Evolutionary conservation across 2,888 invertebrate species (phyloP).

Genomic region (Brachyptera putata): DNA sequence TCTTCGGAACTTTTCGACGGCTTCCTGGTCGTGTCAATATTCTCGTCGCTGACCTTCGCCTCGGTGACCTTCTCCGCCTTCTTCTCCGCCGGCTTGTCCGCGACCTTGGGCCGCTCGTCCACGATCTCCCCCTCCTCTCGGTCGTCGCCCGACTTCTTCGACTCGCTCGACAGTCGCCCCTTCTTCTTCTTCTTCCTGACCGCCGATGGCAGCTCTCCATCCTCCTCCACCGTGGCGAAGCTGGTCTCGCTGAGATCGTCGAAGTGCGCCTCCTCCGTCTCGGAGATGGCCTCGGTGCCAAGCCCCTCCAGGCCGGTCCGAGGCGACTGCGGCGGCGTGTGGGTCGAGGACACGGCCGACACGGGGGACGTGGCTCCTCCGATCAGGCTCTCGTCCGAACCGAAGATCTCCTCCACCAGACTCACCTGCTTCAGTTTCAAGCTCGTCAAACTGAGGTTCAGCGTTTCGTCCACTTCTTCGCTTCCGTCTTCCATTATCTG

Average conservation of each 20-base stretch:
- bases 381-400: slow-evolving; percentile 34
- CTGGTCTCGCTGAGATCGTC: slow-evolving; percentile 45
- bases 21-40: slow-evolving; percentile 35
- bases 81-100: slow-evolving; percentile 24
- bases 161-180: slow-evolving; percentile 9
- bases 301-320: slow-evolving; percentile 54
- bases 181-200: slow-evolving; percentile 31
- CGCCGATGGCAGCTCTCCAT: slow-evolving; percentile 28
- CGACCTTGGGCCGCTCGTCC: slow-evolving; percentile 45
- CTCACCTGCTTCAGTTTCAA: slow-evolving; percentile 17
- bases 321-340: slow-evolving; percentile 28
- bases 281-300: slow-evolving; percentile 71
- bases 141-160: slow-evolving; percentile 29
- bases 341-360: slow-evolving; percentile 32
- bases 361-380: slow-evolving; percentile 35
- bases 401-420: slow-evolving; percentile 24
- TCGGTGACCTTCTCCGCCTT: slow-evolving; percentile 38
- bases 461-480: slow-evolving; percentile 21
- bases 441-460: too few relatives aligned
- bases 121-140: slow-evolving; percentile 57
- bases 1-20: slow-evolving; percentile 26
- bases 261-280: slow-evolving; percentile 64
- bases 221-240: slow-evolving; percentile 28
- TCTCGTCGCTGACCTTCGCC: slow-evolving; percentile 39
- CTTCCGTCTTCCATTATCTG: slow-evolving; percentile 32